A percentile compares a stretch with the other conserved stretches of the same genome.
These are phyloP conservation scores for Aquatica leii DNA, from an alignment of 2,888 invertebrate genomes.

Conservation along the genomic window DNA sequence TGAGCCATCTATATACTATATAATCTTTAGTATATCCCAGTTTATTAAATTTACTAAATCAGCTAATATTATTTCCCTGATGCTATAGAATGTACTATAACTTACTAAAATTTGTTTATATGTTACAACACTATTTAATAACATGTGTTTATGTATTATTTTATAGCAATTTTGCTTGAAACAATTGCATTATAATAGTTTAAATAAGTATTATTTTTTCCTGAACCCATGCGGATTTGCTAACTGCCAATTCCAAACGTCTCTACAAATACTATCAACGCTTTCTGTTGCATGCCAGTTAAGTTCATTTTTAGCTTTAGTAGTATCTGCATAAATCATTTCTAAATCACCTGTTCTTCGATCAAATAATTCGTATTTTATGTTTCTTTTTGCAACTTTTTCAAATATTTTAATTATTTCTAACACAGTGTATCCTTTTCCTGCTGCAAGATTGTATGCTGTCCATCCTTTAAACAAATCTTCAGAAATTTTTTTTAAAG, in stretches of 20 bases:
- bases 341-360: conserved; percentile 88
- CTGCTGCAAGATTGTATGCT: conserved; percentile 90
- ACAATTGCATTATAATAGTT: no score
- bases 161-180: no score
- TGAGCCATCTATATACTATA: no score
- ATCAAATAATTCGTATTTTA: conserved; percentile 75
- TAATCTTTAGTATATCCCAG: no score
- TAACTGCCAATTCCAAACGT: conserved; percentile 90
- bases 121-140: no score
- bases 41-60: no score
- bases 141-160: no score
- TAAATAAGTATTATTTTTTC: no score
- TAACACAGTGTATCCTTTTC: conserved; percentile 84
- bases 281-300: conserved; percentile 83
- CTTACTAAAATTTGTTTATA: no score
- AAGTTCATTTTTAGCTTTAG: conserved; percentile 76
- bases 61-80: no score
- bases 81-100: no score
- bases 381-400: conserved; percentile 73
- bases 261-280: conserved; percentile 84
- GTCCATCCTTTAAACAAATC: conserved; percentile 69
- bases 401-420: conserved; percentile 85
- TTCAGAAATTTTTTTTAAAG: conserved; percentile 74
- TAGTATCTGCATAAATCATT: conserved; percentile 83
- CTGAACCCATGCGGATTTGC: no score